phyloP scores from a whole-genome alignment of 2,888 invertebrate species.

The Microctonus hyperodae region DNA sequence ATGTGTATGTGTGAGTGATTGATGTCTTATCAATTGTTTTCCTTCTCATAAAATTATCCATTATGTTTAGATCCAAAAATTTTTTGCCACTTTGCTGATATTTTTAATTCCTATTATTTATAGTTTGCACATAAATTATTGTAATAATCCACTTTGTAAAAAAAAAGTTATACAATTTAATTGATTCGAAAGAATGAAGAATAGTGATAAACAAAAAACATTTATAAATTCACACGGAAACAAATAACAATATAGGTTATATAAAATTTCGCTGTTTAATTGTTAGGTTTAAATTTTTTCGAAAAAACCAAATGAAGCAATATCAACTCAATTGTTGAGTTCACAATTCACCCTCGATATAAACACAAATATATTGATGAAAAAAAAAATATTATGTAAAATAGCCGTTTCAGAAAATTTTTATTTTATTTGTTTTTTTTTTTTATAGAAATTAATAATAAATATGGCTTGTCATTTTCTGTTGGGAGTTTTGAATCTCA shows the following conservation, averaged over 20 bases:
- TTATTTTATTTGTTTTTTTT: background rate
- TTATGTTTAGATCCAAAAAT: background rate
- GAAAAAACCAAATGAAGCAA: constrained; percentile 8
- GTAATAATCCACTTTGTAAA: background rate
- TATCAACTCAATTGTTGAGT: background rate
- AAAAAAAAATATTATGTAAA: background rate
- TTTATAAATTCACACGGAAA: background rate
- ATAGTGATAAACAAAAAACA: background rate
- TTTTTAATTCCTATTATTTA: background rate
- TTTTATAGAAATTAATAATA: background rate
- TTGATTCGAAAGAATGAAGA: background rate
- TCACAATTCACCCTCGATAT: background rate
- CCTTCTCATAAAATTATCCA: background rate
- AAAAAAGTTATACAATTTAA: background rate
- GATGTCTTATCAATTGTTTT: background rate
- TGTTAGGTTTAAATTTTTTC: background rate
- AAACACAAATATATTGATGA: background rate
- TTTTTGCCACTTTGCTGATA: background rate
- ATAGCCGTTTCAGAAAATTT: background rate
- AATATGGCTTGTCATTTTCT: background rate
- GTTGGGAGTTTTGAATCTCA: background rate
- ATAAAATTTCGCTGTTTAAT: background rate
- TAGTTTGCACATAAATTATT: background rate
- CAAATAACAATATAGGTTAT: background rate
- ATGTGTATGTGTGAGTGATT: no score